phyloP scores from a whole-genome alignment of 1,140 invertebrate species.

The Pemphigus obesinymphae region DNA sequence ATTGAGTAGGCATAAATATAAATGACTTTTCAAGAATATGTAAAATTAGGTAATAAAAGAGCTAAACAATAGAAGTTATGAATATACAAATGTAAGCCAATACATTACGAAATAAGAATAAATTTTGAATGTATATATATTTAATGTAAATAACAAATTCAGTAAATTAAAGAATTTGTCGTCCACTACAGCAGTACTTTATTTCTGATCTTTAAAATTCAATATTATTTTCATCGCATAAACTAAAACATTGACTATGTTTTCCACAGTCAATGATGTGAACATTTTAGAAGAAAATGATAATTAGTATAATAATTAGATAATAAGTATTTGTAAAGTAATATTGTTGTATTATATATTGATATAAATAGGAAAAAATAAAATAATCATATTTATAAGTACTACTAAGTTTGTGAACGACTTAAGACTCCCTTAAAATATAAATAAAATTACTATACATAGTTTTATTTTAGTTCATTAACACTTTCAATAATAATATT shows the following conservation, averaged over 20 bases:
- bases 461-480: background rate
- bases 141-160: slow-evolving; percentile 10
- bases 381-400: too few species aligned
- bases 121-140: background rate
- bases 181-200: background rate
- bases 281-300: too few species aligned
- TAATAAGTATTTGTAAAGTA: background rate
- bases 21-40: background rate
- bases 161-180: background rate
- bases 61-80: background rate
- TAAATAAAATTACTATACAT: background rate
- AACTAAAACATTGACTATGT: background rate
- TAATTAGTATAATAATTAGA: too few species aligned
- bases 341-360: background rate
- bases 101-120: background rate
- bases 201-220: background rate
- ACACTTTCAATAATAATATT: background rate
- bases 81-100: background rate
- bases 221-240: background rate
- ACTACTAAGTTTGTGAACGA: too few species aligned
- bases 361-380: background rate
- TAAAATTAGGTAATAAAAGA: background rate
- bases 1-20: background rate
- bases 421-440: background rate
- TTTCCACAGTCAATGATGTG: too few species aligned